Percentiles rank a stretch among this genome's conserved stretches.
phyloP scores from a whole-genome alignment of 2,113 vertebrate species.

The Mesocricetus auratus region DNA sequence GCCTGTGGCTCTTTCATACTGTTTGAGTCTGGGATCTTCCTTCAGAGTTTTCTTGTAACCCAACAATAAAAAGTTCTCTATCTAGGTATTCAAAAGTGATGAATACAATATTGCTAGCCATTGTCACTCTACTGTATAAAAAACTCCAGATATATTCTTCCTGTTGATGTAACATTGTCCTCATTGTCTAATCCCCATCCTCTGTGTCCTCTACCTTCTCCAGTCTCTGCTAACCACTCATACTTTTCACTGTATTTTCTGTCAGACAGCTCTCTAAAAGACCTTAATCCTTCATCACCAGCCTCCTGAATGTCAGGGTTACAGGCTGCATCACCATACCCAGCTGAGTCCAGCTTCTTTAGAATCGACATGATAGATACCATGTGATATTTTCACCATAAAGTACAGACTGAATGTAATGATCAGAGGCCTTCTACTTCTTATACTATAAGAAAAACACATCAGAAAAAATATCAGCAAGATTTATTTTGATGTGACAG shows the following conservation, averaged over 20 bases:
- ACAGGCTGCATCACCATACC: neutral
- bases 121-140: neutral
- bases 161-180: neutral
- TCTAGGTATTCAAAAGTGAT: neutral
- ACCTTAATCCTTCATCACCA: neutral
- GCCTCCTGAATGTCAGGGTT: neutral
- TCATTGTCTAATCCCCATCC: neutral
- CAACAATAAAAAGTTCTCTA: neutral
- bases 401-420: neutral
- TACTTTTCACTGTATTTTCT: neutral
- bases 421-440: neutral
- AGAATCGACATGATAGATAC: neutral
- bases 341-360: neutral
- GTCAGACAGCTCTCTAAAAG: neutral
- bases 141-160: neutral
- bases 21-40: too few species aligned
- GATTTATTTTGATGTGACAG: neutral
- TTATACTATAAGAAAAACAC: neutral
- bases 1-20: too few species aligned
- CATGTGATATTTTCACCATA: neutral
- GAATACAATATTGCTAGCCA: neutral
- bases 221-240: neutral
- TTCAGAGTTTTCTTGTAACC: too few species aligned
- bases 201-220: neutral
- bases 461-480: neutral